Percentiles rank a stretch among this genome's conserved stretches.
These are phyloP conservation scores for Probosciger aterrimus DNA, from an alignment of 2,113 vertebrate genomes.

Conservation along the genomic window DNA sequence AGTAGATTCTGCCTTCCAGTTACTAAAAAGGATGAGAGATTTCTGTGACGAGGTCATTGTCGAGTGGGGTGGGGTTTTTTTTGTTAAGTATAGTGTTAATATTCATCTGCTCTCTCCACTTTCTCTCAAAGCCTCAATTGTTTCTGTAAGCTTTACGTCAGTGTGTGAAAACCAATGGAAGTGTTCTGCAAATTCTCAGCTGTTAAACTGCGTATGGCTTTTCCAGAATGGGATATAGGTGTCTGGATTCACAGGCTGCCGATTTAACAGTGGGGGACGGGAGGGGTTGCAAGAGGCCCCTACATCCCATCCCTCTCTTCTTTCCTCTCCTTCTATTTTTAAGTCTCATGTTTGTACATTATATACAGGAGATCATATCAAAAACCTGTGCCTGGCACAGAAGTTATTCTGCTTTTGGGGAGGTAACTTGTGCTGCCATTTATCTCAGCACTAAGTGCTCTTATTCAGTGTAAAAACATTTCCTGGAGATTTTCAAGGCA, in stretches of 20 bases:
- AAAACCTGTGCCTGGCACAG: background rate
- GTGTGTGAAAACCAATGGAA: background rate
- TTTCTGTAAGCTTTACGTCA: background rate
- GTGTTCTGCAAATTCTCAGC: constrained; percentile 6
- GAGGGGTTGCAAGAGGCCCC: background rate
- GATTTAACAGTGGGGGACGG: background rate
- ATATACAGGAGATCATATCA: background rate
- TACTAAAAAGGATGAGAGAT: background rate
- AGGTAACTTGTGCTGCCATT: background rate
- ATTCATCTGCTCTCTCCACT: background rate
- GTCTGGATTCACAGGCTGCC: background rate
- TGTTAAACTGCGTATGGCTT: background rate
- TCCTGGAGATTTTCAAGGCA: background rate
- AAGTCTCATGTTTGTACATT: background rate
- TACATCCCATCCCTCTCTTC: background rate
- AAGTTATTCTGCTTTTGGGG: background rate
- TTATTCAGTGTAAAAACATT: background rate
- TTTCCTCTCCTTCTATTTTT: background rate
- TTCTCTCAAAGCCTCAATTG: background rate
- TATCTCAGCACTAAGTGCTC: background rate
- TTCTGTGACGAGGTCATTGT: background rate
- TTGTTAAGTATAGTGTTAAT: background rate
- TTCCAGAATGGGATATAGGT: background rate
- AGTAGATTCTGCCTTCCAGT: background rate
- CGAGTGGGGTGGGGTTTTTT: background rate